phyloP scores from a whole-genome alignment of 2,797 vertebrate genomes.

The Gallinago nigripennis region DNA sequence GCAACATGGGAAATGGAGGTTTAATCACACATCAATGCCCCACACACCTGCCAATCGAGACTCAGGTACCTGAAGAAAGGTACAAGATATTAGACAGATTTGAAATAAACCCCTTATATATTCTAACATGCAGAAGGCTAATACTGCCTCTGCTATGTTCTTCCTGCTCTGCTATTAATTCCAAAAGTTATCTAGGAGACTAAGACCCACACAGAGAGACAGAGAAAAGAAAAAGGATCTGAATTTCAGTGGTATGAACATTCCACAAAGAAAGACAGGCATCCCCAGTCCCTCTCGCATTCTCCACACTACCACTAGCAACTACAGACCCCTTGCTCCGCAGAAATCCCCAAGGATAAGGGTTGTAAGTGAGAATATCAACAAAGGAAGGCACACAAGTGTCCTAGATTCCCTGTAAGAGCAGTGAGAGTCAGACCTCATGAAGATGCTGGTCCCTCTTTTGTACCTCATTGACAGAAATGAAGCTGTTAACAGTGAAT shows the following conservation, averaged over 20 bases:
- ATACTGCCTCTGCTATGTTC: not conserved
- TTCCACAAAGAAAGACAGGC: not conserved
- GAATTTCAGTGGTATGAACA: not conserved
- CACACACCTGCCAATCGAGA: not conserved
- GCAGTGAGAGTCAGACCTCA: not conserved
- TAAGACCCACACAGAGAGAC: not conserved
- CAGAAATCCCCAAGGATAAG: not conserved
- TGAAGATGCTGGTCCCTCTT: not conserved
- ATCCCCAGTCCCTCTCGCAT: not conserved
- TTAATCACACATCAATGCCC: not conserved
- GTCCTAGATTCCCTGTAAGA: not conserved
- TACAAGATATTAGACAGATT: not conserved
- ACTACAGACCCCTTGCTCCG: not conserved
- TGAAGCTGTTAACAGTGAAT: not conserved
- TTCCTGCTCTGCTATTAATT: not conserved
- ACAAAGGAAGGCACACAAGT: not conserved
- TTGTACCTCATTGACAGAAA: not conserved
- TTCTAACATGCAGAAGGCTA: not conserved
- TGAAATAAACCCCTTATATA: not conserved
- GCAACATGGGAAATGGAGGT: not conserved
- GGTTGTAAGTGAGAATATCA: not conserved
- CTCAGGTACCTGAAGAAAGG: not conserved
- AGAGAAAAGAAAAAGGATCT: not conserved
- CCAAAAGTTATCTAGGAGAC: not conserved
- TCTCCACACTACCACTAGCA: not conserved